These are phyloP conservation scores for Spheniscus humboldti DNA, from an alignment of 2,797 vertebrate species.

Conservation along the genomic window DNA sequence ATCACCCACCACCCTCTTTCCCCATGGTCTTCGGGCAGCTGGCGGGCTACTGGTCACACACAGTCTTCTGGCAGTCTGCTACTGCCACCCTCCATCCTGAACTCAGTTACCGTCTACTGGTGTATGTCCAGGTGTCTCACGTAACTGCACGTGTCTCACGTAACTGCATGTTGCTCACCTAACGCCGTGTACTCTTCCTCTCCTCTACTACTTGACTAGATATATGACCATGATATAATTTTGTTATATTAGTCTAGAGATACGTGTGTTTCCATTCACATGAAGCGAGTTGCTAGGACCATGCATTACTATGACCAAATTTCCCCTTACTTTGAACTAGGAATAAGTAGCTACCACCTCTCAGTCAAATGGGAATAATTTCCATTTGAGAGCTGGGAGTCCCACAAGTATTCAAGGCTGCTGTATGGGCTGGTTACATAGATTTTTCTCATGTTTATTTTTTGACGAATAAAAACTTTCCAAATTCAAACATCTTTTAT, in stretches of 20 bases:
- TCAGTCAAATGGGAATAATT: background rate
- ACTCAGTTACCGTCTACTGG: background rate
- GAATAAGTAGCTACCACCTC: background rate
- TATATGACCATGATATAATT: background rate
- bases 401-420: background rate
- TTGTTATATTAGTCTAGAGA: background rate
- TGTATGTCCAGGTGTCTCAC: background rate
- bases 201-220: background rate
- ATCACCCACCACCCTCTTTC: background rate
- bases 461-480: background rate
- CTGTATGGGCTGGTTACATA: background rate
- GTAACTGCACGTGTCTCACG: background rate
- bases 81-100: background rate
- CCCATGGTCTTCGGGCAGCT: background rate
- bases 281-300: background rate
- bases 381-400: background rate
- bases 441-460: background rate
- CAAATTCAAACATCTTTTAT: background rate
- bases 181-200: background rate
- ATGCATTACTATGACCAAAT: background rate
- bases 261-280: background rate
- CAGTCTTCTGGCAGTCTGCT: background rate
- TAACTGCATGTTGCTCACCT: background rate
- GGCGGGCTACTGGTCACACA: too few relatives aligned
- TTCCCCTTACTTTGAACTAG: background rate